phyloP scores from a whole-genome alignment of 2,888 invertebrate genomes.

The Scelioninae gen. 2 region DNA sequence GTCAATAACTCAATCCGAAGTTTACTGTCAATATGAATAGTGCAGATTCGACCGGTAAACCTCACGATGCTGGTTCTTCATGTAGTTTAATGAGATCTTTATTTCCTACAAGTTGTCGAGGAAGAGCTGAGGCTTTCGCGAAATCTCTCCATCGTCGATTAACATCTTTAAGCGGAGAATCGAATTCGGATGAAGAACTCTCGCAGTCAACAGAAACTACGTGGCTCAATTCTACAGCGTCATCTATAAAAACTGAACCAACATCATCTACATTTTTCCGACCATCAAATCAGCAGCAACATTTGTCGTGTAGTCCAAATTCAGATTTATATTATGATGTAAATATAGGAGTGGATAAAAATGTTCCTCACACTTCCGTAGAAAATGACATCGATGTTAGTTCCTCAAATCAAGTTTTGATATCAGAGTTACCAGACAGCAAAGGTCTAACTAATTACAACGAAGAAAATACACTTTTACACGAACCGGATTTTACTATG shows the following conservation, averaged over 20 bases:
- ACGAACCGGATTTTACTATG: neutral
- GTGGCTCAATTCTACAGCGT: slow-evolving; percentile 65
- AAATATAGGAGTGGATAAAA: too few species aligned
- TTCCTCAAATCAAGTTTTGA: neutral
- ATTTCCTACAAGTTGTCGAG: slow-evolving; percentile 83
- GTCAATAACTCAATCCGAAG: too few species aligned
- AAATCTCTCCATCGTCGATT: slow-evolving; percentile 85
- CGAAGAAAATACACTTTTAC: neutral
- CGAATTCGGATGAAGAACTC: slow-evolving; percentile 60
- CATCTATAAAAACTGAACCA: slow-evolving; percentile 66
- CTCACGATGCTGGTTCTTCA: slow-evolving; percentile 64
- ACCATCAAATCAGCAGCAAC: slow-evolving; percentile 75
- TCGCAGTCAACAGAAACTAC: slow-evolving; percentile 66
- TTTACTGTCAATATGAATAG: slow-evolving; percentile 67
- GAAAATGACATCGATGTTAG: too few species aligned
- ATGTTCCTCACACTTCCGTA: too few species aligned
- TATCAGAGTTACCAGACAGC: neutral
- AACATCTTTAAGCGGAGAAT: slow-evolving; percentile 81
- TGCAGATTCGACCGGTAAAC: slow-evolving; percentile 74
- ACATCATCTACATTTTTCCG: slow-evolving; percentile 59
- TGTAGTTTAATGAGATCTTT: slow-evolving; percentile 71
- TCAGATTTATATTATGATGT: slow-evolving; percentile 70
- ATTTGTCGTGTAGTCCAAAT: slow-evolving; percentile 71
- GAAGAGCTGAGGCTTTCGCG: slow-evolving; percentile 88
- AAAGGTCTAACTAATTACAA: neutral